Base-by-base conservation (phyloP, 2,888 invertebrate species). In the Choreutis nemorana region DNA sequence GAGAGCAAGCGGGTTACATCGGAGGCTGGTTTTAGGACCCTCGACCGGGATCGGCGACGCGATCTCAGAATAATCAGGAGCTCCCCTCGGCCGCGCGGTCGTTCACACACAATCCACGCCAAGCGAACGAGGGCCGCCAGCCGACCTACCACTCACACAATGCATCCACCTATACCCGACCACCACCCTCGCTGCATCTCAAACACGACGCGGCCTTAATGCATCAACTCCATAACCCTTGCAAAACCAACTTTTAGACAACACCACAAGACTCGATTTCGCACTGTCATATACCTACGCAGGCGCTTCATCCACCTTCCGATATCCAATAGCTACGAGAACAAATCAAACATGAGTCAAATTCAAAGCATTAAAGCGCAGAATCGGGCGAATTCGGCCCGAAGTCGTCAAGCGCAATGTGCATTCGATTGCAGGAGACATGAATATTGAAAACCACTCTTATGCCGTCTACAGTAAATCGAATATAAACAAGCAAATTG, bases 71-170 rank as follows among this genome's bases (percentile, higher is more conserved):
- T 75, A 77, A 77, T 75, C 75, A 66, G 55, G 60, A 63, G 51
- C 62, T 59, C 63, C 73, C 73, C 75, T 66, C 66, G 60, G 59
- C 40, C 56, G 60, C 70, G 73, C 71, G 73, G 72, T 77, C 77
- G 75, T 73, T 73, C 75, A 75, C 72, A 73, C 66, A 68, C 67
- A 65, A 65, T 66, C 63, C 61, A 59, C 55, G 59, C 50, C 63
- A 52, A 56, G 53, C 55, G 57, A 55, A 51, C 35, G 34, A 37
- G 42, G 58, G 64, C 57, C 60, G 59, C 61, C 66, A 67, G 61
- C 70, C 75, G 68, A 73, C 75, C 60, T 49, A 55, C 57, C 51
- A 58, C 48, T 55, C 57, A 54, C 61, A 68, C 63, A 71, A 67
- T 64, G 61, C 68, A 58, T 61, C 64, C 65, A 66, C 63, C 68